A percentile compares a stretch with the other conserved stretches of the same genome.
Evolutionary conservation across 2,797 vertebrate genomes (phyloP).

Genomic region (Odontamblyopus lacepedii): DNA sequence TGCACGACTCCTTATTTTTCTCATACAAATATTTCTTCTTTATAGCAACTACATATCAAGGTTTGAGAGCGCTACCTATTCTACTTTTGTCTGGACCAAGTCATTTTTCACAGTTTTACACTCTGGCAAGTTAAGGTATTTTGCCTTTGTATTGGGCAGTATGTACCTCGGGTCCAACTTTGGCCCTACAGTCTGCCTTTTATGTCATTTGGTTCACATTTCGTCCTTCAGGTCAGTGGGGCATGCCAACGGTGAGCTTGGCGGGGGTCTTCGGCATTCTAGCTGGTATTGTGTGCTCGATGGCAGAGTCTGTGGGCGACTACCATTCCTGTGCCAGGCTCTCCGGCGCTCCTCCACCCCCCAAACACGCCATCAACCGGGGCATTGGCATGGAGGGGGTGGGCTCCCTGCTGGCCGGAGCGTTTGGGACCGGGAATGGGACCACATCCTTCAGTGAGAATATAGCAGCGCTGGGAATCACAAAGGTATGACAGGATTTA

Average conservation of each 20-base stretch:
- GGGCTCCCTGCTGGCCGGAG: conserved; percentile 88
- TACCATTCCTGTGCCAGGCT: conserved; percentile 91
- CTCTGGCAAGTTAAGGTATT: no score
- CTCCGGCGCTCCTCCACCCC: conserved; percentile 87
- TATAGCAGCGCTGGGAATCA: conserved; percentile 89
- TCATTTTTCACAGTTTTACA: no score
- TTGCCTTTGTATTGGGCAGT: no score
- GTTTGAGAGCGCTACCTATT: no score
- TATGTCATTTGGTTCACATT: background rate
- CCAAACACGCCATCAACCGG: conserved; percentile 86
- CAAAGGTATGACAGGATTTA: conserved; percentile 78
- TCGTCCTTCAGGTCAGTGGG: conserved; percentile 87
- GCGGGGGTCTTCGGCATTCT: conserved; percentile 89
- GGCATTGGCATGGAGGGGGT: conserved; percentile 91
- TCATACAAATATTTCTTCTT: no score
- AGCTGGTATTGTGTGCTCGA: conserved; percentile 90
- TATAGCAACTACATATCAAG: no score
- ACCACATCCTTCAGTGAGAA: conserved; percentile 95
- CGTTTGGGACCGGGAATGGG: conserved; percentile 91
- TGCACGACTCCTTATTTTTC: no score
- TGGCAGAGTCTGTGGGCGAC: conserved; percentile 93
- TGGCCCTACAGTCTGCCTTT: no score
- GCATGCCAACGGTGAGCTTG: conserved; percentile 85
- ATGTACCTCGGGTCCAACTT: no score
- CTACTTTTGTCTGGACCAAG: no score